phyloP scores from a whole-genome alignment of 1,140 invertebrate genomes.

The Pectinophora gossypiella region DNA sequence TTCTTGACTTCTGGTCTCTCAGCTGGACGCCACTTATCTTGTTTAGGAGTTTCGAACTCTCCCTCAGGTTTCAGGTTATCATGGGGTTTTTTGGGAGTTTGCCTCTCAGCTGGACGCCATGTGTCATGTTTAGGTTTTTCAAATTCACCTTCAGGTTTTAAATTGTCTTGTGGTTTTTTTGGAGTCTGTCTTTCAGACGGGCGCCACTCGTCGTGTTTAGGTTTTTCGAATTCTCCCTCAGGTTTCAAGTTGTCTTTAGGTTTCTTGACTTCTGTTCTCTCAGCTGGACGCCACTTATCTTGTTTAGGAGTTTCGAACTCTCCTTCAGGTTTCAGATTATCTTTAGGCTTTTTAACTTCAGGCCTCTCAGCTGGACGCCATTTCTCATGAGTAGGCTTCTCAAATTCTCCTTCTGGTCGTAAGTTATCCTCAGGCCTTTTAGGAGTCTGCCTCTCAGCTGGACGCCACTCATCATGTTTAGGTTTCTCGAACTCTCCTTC shows the following conservation, averaged over 20 bases:
- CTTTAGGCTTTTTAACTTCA: conserved; percentile 62
- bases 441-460: conserved; percentile 68
- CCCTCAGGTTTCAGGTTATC: conserved; percentile 81
- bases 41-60: conserved; percentile 78
- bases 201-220: conserved; percentile 57
- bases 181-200: conserved; percentile 44
- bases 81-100: conserved; percentile 56
- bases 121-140: conserved; percentile 58
- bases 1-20: conserved; percentile 76
- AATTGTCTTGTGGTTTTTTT: conserved; percentile 72
- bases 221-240: conserved; percentile 79
- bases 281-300: conserved; percentile 60
- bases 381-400: conserved; percentile 43
- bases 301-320: conserved; percentile 53
- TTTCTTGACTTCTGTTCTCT: conserved; percentile 54
- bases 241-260: conserved; percentile 73
- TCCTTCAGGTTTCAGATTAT: conserved; percentile 77
- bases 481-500: conserved; percentile 75
- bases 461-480: conserved; percentile 71
- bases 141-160: conserved; percentile 78
- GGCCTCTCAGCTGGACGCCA: conserved; percentile 60
- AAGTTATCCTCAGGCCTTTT: conserved; percentile 75
- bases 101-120: conserved; percentile 60
- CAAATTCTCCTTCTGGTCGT: conserved; percentile 77
- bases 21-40: conserved; percentile 75